Evolutionary conservation across 2,888 invertebrate genomes (phyloP), one percentile per base, ranked within the genome.

Genomic region (Cataglyphis cursor): DNA sequence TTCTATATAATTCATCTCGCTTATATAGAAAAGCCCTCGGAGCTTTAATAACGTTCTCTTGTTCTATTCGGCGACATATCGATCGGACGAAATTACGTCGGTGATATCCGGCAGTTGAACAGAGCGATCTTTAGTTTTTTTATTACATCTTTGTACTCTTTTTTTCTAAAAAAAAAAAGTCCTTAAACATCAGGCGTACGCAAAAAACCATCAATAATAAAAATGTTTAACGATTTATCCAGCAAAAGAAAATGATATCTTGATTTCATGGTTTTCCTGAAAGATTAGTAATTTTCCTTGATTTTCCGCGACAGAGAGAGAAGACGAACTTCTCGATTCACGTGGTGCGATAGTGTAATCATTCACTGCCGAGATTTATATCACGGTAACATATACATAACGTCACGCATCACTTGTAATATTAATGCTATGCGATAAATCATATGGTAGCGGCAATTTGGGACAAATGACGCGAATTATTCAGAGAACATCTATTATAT

Each of bases 21-120:
- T 74, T 59, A n/a, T 24, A 9, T 35, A 12, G 70, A 48, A 80
- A 86, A 86, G 72, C 24, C 65, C 31, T 64, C 31, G 41, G 21
- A 62, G 31, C 64, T 86, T 86, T 83, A 83, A 83, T 76, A 86
- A 82, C 80, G 51, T 64, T 51, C 70, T 70, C 75, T 66, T 86
- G 70, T 64, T 62, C 51, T 41, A 48, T 31, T 59, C 24, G 21
- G 51, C 61, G 70, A 75, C 62, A 18, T 81, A 83, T 83, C 83
- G 86, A 80, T 74, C 83, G 78, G 72, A 83, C 18, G 75, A 75
- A 86, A 83, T 86, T 86, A 80, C 75, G 41, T 51, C 48, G 28
- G 31, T 64, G 41, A 81, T 70, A 38, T 70, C 10, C 54, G 12
- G 3, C 44, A 57, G 44, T 61, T 28, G 59, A 68, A 24, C 28